Base-by-base conservation (phyloP, 2,888 invertebrate species). In the Rutpela maculata region DNA sequence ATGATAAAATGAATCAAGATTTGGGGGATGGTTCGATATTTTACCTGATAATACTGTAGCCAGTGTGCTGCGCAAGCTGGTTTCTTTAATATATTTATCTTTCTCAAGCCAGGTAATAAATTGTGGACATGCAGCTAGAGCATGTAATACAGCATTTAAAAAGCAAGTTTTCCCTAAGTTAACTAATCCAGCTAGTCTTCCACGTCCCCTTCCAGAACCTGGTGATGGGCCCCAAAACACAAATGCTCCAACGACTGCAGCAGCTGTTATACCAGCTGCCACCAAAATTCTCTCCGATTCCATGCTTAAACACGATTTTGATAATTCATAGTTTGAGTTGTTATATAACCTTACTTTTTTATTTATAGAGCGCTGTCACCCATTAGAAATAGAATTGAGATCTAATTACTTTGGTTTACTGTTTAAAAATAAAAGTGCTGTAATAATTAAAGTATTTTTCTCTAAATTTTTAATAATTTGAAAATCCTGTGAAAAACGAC, bases 151-250 rank as follows among this genome's bases (percentile, higher is more conserved):
- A 0, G 98, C 96, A 90, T 98, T 98, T 73, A 98, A 91, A 88
- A 98, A 98, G 89, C 98, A 98, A 0, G 98, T 97, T 83, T 96
- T 95, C 59, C 98, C 98, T 80, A 98, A 92, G 91, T 98, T 98
- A 82, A 95, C 95, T 55, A 98, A 92, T 10, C 98, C 98, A 31
- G 95, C 94, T 72, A 96, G 93, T 88, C 95, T 94, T 22, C 96
- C 96, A 84, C 93, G 85, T 19, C 89, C 86, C 57, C 88, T 85
- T 7, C 87, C 87, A 17, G 94, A 91, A 84, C 93, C 92, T 9
- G 92, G 91, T 0, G 93, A 92, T 26, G 95, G 95, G 75, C 95
- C 95, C 96, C 96, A 96, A 84, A 96, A 92, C 56, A 96, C 95
- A 87, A 96, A 96, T 7, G 95, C 95, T 50, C 96, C 95, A 15